These are phyloP conservation scores for Phragmatobia fuliginosa DNA, from an alignment of 2,888 invertebrate species.

Conservation along the genomic window DNA sequence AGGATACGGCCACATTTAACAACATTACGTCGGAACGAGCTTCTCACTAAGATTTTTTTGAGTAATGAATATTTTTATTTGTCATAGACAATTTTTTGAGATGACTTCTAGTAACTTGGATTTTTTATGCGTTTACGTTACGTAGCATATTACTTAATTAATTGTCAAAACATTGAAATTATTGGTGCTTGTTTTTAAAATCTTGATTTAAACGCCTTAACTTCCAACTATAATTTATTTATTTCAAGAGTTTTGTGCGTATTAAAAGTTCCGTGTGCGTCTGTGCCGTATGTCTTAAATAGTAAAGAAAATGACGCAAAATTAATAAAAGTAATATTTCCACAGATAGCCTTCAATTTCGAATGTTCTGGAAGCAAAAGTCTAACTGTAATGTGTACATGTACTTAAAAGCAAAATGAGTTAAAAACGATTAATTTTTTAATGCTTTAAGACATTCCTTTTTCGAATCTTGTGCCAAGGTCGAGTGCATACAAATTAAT, in stretches of 20 bases:
- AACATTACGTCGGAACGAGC: not conserved
- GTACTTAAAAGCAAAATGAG: conserved; percentile 19
- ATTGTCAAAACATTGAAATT: too few species aligned
- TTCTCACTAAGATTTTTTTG: not conserved
- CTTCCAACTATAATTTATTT: too few species aligned
- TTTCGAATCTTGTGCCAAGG: conserved; percentile 37
- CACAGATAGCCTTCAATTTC: conserved; percentile 26
- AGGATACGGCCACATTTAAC: not conserved
- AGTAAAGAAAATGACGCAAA: not conserved
- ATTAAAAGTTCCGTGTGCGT: too few species aligned
- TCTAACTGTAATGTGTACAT: conserved; percentile 22
- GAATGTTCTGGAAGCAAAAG: conserved; percentile 17
- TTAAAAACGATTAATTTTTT: conserved; percentile 19
- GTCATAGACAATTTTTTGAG: not conserved
- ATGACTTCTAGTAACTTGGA: not conserved
- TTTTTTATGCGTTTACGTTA: not conserved
- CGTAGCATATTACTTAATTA: not conserved
- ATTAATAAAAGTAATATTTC: not conserved
- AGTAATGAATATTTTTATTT: not conserved
- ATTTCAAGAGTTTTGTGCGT: too few species aligned
- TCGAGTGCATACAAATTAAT: conserved; percentile 20
- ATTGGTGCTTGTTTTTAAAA: not conserved
- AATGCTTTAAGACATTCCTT: conserved; percentile 32
- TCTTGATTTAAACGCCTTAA: not conserved
- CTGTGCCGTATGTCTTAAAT: too few species aligned